Evolutionary conservation across 1,140 invertebrate species (phyloP).

Genomic region (Brachionus rotundiformis): DNA sequence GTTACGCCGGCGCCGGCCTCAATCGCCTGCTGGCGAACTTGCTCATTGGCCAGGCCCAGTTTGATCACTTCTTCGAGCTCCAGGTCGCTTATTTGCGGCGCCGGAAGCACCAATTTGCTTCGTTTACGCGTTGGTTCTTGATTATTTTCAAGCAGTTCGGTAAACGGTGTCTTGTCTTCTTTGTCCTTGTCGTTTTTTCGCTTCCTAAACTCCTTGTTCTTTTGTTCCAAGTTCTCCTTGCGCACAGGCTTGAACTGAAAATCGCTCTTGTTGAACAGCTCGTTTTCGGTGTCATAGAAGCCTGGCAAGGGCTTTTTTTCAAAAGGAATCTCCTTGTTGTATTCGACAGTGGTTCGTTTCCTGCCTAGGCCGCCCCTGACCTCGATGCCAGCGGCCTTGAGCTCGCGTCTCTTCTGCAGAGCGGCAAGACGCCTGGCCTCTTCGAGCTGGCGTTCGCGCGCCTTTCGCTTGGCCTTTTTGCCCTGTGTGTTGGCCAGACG

Average conservation of each 20-base stretch:
- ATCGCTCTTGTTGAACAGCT: constrained; percentile 80
- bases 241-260: constrained; percentile 84
- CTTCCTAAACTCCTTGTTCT: constrained; percentile 89
- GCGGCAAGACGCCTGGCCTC: constrained; percentile 93
- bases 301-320: constrained; percentile 84
- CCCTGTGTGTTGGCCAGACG: constrained; percentile 98
- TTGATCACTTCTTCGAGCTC: constrained; percentile 84
- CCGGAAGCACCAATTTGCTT: constrained; percentile 90
- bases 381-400: constrained; percentile 92
- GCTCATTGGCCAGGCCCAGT: constrained; percentile 88
- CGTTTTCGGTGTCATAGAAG: constrained; percentile 89
- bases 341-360: constrained; percentile 76
- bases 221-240: constrained; percentile 83
- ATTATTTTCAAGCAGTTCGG: constrained; percentile 61
- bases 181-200: constrained; percentile 68
- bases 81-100: constrained; percentile 90
- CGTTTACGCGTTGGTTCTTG: constrained; percentile 88
- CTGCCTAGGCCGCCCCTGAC: constrained; percentile 63
- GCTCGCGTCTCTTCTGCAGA: constrained; percentile 89
- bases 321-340: constrained; percentile 96
- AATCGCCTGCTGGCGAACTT: constrained; percentile 83
- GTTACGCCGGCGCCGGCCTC: constrained; percentile 74
- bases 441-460: constrained; percentile 95
- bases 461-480: constrained; percentile 98
- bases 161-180: constrained; percentile 69